These are phyloP conservation scores for Drosophila buzzatii DNA, from an alignment of 2,888 invertebrate species.

Conservation along the genomic window DNA sequence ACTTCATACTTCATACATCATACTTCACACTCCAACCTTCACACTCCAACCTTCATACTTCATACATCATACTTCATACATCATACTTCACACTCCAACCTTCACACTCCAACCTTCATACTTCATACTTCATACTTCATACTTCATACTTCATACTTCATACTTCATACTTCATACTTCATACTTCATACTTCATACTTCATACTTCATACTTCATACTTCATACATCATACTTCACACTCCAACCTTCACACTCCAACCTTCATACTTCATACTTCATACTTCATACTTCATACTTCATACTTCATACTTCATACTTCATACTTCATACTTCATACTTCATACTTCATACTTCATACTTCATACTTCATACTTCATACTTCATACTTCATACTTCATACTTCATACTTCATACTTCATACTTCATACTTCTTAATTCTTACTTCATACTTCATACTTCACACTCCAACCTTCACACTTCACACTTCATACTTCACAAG, in stretches of 20 bases:
- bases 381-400: neutral
- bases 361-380: neutral
- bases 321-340: no score
- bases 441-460: slow-evolving; percentile 1
- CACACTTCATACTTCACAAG: neutral
- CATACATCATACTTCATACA: neutral
- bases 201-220: no score
- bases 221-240: neutral
- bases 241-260: no score
- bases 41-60: neutral
- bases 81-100: neutral
- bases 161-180: no score
- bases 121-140: neutral
- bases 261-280: no score
- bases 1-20: neutral
- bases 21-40: neutral
- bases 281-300: no score
- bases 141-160: neutral
- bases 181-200: no score
- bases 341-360: neutral
- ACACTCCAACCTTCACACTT: neutral
- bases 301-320: no score
- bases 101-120: no score
- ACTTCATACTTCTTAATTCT: neutral
- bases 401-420: neutral